Evolutionary conservation across 2,888 invertebrate species (phyloP).

Genomic region (Dioctria linearis): DNA sequence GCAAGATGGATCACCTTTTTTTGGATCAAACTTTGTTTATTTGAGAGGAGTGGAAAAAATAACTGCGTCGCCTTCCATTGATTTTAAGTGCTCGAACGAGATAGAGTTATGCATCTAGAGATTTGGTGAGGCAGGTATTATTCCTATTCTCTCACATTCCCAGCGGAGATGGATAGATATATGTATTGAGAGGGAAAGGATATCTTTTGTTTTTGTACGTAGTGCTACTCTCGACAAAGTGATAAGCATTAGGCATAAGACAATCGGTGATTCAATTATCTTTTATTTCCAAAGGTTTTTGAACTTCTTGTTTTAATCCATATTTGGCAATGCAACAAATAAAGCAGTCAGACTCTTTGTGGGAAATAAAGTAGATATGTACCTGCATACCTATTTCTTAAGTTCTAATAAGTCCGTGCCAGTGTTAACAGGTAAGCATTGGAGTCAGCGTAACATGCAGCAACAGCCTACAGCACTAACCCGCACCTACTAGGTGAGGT

Average conservation of each 20-base stretch:
- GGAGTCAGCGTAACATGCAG: no score
- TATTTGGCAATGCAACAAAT: background rate
- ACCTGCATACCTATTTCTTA: background rate
- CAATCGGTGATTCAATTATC: background rate
- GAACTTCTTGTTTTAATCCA: constrained; percentile 48
- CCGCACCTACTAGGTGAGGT: no score
- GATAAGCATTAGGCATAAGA: background rate
- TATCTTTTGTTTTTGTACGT: constrained; percentile 41
- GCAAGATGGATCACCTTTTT: constrained; percentile 22
- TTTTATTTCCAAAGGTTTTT: constrained; percentile 54
- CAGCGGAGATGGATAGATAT: constrained; percentile 19
- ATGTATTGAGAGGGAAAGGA: constrained; percentile 24
- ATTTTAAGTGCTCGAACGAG: constrained; percentile 29
- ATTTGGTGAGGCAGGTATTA: constrained; percentile 2
- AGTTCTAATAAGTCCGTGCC: no score
- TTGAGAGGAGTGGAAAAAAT: constrained; percentile 10
- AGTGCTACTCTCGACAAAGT: background rate
- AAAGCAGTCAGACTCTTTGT: background rate
- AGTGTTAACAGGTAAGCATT: no score
- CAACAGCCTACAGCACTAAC: no score
- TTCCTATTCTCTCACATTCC: constrained; percentile 11
- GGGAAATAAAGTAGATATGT: background rate
- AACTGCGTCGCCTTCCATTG: constrained; percentile 12
- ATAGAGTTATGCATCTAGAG: constrained; percentile 14
- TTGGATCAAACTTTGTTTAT: constrained; percentile 23